Conservation (phyloP, 37 sponge, comb jelly and placozoan species). For the Tethya wilhelma region DNA sequence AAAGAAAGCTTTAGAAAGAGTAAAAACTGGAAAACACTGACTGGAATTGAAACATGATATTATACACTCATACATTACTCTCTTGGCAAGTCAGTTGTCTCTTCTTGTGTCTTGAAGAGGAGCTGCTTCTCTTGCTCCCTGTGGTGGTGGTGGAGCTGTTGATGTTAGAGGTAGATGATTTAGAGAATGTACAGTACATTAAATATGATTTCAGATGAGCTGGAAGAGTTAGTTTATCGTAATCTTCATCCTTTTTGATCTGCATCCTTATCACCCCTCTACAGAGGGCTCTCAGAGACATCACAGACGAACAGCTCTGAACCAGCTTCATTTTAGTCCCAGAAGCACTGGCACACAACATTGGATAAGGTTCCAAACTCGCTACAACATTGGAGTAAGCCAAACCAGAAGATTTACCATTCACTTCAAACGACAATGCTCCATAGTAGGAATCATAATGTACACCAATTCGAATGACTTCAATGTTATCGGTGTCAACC, state of each 20-base stretch:
- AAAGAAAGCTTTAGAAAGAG: too few relatives aligned
- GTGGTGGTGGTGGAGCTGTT: too few relatives aligned
- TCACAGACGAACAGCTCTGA: conserved; percentile 52
- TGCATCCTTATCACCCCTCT: conserved; percentile 54
- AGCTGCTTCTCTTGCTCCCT: too few relatives aligned
- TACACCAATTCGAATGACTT: conserved; percentile 46
- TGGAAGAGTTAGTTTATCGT: conserved; percentile 52
- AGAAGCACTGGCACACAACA: conserved; percentile 61
- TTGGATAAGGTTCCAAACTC: conserved; percentile 59
- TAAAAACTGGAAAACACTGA: too few relatives aligned
- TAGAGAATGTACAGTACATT: too few relatives aligned
- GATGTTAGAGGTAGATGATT: too few relatives aligned
- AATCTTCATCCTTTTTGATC: conserved; percentile 21
- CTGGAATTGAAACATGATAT: too few relatives aligned
- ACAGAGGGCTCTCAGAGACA: conserved; percentile 60
- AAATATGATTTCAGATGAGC: conserved; percentile 53
- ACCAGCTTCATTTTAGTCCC: conserved; percentile 47
- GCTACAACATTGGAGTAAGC: conserved; percentile 44
- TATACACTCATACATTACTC: too few relatives aligned
- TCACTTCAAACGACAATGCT: conserved; percentile 55
- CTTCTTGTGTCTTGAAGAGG: too few relatives aligned
- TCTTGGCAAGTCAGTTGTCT: too few relatives aligned
- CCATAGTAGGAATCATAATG: conserved; percentile 60
- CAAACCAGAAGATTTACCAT: conserved; percentile 48
- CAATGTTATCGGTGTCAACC: conserved; percentile 9